A percentile compares a stretch with the other conserved stretches of the same genome.
Conservation (phyloP, 2,888 invertebrate genomes). For the Diabrotica balteata region DNA sequence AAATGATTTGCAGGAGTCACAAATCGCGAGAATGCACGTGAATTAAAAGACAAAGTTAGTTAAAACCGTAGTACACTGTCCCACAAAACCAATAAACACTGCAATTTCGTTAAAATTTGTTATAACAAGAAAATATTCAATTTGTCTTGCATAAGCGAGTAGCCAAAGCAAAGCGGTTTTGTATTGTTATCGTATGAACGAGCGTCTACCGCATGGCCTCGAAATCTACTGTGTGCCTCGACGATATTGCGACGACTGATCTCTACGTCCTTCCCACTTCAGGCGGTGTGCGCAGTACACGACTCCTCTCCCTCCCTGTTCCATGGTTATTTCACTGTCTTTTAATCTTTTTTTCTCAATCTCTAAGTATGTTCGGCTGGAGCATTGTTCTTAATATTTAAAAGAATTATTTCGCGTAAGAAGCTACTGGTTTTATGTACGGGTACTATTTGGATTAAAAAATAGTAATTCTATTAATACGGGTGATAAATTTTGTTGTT, state of each 20-base stretch:
- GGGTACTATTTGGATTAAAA: too few relatives aligned
- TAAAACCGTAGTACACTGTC: conserved; percentile 57
- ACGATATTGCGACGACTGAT: conserved; percentile 48
- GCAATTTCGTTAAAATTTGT: conserved; percentile 34
- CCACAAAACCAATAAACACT: conserved; percentile 48
- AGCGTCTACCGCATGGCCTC: conserved; percentile 59
- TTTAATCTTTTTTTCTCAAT: too few relatives aligned
- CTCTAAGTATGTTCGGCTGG: too few relatives aligned
- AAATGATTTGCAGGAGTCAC: conserved; percentile 24
- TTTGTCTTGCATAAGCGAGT: conserved; percentile 55
- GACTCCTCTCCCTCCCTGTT: too few relatives aligned
- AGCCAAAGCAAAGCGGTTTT: conserved; percentile 60
- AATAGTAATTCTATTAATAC: too few relatives aligned
- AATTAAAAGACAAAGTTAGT: conserved; percentile 47
- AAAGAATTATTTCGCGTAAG: too few relatives aligned
- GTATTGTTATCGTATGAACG: conserved; percentile 38
- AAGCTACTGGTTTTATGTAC: too few relatives aligned
- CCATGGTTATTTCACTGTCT: too few relatives aligned
- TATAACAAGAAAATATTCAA: conserved; percentile 39
- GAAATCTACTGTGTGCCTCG: conserved; percentile 47
- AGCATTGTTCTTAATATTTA: too few relatives aligned
- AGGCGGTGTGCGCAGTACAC: too few relatives aligned
- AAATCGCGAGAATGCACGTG: conserved; percentile 39
- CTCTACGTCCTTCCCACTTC: conserved; percentile 12
- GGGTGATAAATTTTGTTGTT: too few relatives aligned